Conservation (phyloP, 2,888 invertebrate genomes). For the Lycia hirtaria region DNA sequence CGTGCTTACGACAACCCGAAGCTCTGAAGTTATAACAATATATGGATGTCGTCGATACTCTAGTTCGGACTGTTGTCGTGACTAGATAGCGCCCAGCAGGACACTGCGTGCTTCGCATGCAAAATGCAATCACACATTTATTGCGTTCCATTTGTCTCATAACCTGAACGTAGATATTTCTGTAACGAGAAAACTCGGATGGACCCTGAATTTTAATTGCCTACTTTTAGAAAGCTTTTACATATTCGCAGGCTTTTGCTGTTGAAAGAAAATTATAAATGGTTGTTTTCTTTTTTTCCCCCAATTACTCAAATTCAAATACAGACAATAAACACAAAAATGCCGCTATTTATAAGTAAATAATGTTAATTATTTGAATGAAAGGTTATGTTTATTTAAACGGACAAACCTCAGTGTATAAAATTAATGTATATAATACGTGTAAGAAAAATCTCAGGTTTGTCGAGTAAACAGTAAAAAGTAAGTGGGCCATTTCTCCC, state of each 20-base stretch:
- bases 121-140: conserved; percentile 67
- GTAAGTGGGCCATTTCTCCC: conserved; percentile 30
- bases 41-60: conserved; percentile 41
- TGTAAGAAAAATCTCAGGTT: conserved; percentile 22
- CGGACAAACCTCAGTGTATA: background rate
- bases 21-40: conserved; percentile 36
- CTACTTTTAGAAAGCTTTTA: conserved; percentile 36
- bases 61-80: conserved; percentile 45
- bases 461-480: conserved; percentile 32
- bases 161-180: conserved; percentile 59
- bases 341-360: background rate
- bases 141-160: conserved; percentile 62
- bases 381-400: conserved; percentile 1
- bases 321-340: background rate
- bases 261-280: conserved; percentile 5
- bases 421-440: conserved; percentile 9
- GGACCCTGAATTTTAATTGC: conserved; percentile 57
- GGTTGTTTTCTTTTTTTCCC: background rate
- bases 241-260: conserved; percentile 37
- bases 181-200: conserved; percentile 59
- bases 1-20: conserved; percentile 3
- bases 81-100: conserved; percentile 50
- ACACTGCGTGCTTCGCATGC: conserved; percentile 61
- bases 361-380: background rate
- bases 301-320: background rate